Evolutionary conservation across 2,888 invertebrate genomes (phyloP), one percentile per base, ranked within the genome.

Genomic region (Morinoia aosen): DNA sequence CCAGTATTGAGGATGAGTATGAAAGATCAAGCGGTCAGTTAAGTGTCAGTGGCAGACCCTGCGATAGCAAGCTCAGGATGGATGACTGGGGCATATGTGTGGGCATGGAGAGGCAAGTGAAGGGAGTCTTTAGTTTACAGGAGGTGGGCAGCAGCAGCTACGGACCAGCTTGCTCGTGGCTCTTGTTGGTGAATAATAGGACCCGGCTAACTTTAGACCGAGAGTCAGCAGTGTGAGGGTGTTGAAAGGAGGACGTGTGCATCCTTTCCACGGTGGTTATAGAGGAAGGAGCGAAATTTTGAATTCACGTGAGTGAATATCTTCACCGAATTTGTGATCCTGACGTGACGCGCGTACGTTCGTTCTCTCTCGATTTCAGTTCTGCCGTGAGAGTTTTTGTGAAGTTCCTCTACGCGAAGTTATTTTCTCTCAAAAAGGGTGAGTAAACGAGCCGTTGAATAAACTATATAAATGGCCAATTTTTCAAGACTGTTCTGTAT

Each of bases 51-150:
- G 93, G 57, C 57, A 56, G 93, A 93, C 93, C 39, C 19, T 33
- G 93, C 39, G 93, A 93, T 93, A 93, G 93, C 93, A 93, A 93
- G 57, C 93, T 93, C 48, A 93, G 93, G 57, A 93, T 57, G 93
- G n/a, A 93, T 93, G 93, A 93, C 93, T 93, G 93, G n/a, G 93
- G 93, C 93, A 93, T 93, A 93, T 93, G 93, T 93, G 57, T 93
- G 57, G 56, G 93, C 48, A 93, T 48, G 12, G 93, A 57, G 93
- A 93, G 93, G 93, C 93, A 57, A 93, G 93, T 93, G 93, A 93
- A 93, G 93, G 93, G 93, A 93, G 93, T 93, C 93, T 93, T 90
- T 57, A 93, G 93, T 93, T 93, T 93, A 93, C 93, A 16, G 93
- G 93, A 93, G 93, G 93, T 93, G 56, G 93, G 93, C 57, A 56